phyloP scores from a whole-genome alignment of 2,113 vertebrate genomes.

The Coptodon bakossiorum region DNA sequence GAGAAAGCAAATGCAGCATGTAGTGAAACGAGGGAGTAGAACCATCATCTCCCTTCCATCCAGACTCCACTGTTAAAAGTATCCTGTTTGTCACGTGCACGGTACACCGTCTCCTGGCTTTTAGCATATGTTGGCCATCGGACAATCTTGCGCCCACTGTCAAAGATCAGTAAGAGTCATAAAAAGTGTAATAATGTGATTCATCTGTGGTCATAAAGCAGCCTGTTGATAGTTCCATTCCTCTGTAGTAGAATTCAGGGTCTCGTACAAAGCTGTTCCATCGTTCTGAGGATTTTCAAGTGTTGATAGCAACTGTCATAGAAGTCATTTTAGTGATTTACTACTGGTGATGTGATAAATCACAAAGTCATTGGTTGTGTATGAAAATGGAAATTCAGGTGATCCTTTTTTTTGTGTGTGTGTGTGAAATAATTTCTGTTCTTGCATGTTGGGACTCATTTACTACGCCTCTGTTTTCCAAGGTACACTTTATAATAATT shows the following conservation, averaged over 20 bases:
- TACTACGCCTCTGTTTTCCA: neutral
- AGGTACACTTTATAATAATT: neutral
- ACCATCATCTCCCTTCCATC: neutral
- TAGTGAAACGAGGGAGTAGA: neutral
- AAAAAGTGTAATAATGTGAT: constrained; percentile 18
- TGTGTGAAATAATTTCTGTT: neutral
- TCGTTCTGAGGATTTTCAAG: neutral
- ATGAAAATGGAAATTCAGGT: neutral
- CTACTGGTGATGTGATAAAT: neutral
- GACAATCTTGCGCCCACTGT: constrained; percentile 22
- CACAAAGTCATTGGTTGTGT: neutral
- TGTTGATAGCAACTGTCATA: neutral
- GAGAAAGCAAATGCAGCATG: neutral
- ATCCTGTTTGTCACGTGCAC: neutral
- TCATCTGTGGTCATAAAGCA: constrained; percentile 29
- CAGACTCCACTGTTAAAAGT: neutral
- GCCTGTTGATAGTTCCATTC: constrained; percentile 20
- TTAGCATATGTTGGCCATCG: neutral
- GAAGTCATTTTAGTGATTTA: neutral
- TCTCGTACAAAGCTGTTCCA: neutral
- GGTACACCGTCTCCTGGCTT: constrained; percentile 9
- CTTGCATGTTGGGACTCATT: neutral
- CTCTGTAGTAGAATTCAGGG: neutral
- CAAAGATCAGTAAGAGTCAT: constrained; percentile 6
- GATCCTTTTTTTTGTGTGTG: too few relatives aligned